phyloP scores from a whole-genome alignment of 2,888 invertebrate species.

The Hirtodrosophila alboralis region DNA sequence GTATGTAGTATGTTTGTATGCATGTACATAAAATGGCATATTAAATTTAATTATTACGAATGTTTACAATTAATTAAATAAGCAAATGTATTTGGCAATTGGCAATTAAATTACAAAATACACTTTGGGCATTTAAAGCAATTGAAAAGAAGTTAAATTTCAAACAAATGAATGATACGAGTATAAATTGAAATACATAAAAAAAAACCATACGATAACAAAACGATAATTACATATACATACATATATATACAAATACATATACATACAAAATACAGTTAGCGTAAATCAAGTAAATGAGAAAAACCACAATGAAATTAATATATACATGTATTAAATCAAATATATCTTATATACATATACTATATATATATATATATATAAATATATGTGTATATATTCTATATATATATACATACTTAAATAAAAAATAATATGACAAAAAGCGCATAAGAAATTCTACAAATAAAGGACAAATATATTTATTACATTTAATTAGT shows the following conservation, averaged over 20 bases:
- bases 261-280: slow-evolving; percentile 17
- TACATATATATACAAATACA: slow-evolving; percentile 12
- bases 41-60: slow-evolving; percentile 51
- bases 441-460: slow-evolving; percentile 54
- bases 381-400: slow-evolving; percentile 18
- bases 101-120: slow-evolving; percentile 14
- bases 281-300: slow-evolving; percentile 23
- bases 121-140: slow-evolving; percentile 18
- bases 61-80: slow-evolving; percentile 34
- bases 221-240: slow-evolving; percentile 15
- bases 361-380: slow-evolving; percentile 43
- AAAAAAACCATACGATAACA: too few relatives aligned
- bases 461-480: slow-evolving; percentile 77
- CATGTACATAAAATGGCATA: slow-evolving; percentile 33
- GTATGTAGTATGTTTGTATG: slow-evolving; percentile 15
- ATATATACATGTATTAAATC: slow-evolving; percentile 56
- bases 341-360: slow-evolving; percentile 43
- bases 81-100: slow-evolving; percentile 21
- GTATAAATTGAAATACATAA: slow-evolving; percentile 20
- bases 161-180: slow-evolving; percentile 9
- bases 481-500: slow-evolving; percentile 55
- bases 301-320: slow-evolving; percentile 15
- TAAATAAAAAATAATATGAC: slow-evolving; percentile 31
- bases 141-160: slow-evolving; percentile 18
- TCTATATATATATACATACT: slow-evolving; percentile 33